These are phyloP conservation scores for Glaucopsyche alexis DNA, from an alignment of 2,888 invertebrate genomes.

Conservation along the genomic window DNA sequence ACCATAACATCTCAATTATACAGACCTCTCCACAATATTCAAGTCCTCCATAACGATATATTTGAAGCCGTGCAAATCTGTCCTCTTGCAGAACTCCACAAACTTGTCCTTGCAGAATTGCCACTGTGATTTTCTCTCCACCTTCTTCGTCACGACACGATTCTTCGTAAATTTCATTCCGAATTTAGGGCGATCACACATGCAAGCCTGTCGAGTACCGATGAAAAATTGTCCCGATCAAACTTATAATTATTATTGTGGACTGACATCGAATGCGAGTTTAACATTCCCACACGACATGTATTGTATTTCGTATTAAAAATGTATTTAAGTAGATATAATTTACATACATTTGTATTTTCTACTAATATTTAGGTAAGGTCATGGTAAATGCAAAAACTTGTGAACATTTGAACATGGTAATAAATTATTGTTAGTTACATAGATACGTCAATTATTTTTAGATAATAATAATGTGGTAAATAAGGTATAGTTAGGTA, in stretches of 20 bases:
- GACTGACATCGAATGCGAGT: not conserved
- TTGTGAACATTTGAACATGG: too few species aligned
- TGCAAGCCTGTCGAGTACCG: not conserved
- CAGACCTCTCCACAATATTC: conserved; percentile 78
- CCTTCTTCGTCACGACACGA: not conserved
- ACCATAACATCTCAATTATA: not conserved
- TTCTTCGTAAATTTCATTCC: conserved; percentile 37
- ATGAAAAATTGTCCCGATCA: conserved; percentile 8
- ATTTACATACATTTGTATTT: too few species aligned
- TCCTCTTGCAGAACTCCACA: conserved; percentile 82
- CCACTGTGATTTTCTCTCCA: conserved; percentile 37
- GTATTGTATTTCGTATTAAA: not conserved
- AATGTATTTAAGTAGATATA: not conserved
- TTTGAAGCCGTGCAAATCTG: conserved; percentile 85
- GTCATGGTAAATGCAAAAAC: not conserved
- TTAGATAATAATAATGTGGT: too few species aligned
- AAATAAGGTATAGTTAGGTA: too few species aligned
- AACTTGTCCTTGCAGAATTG: conserved; percentile 50
- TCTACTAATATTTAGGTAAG: not conserved
- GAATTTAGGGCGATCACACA: not conserved
- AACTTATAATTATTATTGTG: conserved; percentile 5
- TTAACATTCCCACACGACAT: conserved; percentile 19
- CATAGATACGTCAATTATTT: too few species aligned
- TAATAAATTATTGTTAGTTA: too few species aligned
- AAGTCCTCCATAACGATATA: conserved; percentile 82